Evolutionary conservation across 2,888 invertebrate genomes (phyloP).

Genomic region (Lasioglossum morio): DNA sequence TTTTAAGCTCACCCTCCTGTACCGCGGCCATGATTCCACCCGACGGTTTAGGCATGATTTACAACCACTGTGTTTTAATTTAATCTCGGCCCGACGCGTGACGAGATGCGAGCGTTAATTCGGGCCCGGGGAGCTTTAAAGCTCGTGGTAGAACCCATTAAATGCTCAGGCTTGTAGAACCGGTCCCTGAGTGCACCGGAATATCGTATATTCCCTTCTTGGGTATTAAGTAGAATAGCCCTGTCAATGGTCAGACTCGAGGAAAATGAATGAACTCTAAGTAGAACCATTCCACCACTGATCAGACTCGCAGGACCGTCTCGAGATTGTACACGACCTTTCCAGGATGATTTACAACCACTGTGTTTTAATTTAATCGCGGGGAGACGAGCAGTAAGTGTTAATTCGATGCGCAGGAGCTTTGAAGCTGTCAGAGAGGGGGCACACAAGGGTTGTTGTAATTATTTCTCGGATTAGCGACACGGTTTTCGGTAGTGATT

Average conservation of each 20-base stretch:
- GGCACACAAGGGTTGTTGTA: not conserved
- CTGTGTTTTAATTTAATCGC: not conserved
- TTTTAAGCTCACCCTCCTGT: not conserved
- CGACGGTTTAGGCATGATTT: not conserved
- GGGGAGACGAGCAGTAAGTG: not conserved
- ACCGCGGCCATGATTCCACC: not conserved
- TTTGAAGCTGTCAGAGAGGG: not conserved
- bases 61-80: constrained; percentile 4
- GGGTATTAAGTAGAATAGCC: not conserved
- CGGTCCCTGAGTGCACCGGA: not conserved
- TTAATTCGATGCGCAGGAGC: not conserved
- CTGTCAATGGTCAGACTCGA: not conserved
- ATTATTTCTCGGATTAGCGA: not conserved
- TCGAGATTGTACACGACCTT: not conserved
- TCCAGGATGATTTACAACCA: not conserved
- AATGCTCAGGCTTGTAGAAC: not conserved
- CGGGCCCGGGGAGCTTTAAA: not conserved
- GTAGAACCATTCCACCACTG: not conserved
- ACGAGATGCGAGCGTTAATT: not conserved
- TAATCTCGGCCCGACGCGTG: not conserved
- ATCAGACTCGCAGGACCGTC: not conserved
- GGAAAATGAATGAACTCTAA: too few relatives aligned
- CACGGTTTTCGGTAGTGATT: not conserved
- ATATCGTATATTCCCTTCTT: not conserved
- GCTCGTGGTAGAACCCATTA: not conserved